Evolutionary conservation across 2,888 invertebrate species (phyloP).

Genomic region (Epinotia demarniana): DNA sequence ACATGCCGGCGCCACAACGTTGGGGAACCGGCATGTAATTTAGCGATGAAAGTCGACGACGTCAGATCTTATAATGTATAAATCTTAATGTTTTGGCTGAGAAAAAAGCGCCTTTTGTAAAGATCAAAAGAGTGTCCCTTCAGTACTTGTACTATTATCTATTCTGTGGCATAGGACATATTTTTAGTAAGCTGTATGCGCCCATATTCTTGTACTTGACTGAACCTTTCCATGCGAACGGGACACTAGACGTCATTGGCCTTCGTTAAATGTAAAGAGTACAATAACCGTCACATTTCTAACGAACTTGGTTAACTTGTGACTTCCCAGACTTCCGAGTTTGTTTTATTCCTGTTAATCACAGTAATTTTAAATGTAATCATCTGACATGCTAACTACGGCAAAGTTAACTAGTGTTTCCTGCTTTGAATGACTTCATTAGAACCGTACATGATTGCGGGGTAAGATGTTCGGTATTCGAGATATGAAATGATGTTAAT

Average conservation of each 20-base stretch:
- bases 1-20: too few relatives aligned
- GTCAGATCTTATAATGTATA: too few relatives aligned
- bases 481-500: constrained; percentile 2
- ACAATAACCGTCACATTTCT: neutral
- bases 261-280: neutral
- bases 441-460: neutral
- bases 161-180: too few relatives aligned
- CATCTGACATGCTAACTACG: neutral
- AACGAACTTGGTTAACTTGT: neutral
- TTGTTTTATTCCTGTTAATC: neutral
- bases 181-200: too few relatives aligned
- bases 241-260: neutral
- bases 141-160: too few relatives aligned
- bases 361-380: neutral
- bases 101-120: too few relatives aligned
- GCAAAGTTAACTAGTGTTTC: constrained; percentile 6
- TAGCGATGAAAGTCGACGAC: too few relatives aligned
- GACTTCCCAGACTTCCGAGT: neutral
- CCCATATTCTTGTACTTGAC: neutral
- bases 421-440: constrained; percentile 3
- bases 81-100: too few relatives aligned
- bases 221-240: neutral
- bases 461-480: neutral
- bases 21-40: too few relatives aligned
- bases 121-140: too few relatives aligned